These are phyloP conservation scores for Tinamus major DNA, from an alignment of 2,797 vertebrate species.

Conservation along the genomic window DNA sequence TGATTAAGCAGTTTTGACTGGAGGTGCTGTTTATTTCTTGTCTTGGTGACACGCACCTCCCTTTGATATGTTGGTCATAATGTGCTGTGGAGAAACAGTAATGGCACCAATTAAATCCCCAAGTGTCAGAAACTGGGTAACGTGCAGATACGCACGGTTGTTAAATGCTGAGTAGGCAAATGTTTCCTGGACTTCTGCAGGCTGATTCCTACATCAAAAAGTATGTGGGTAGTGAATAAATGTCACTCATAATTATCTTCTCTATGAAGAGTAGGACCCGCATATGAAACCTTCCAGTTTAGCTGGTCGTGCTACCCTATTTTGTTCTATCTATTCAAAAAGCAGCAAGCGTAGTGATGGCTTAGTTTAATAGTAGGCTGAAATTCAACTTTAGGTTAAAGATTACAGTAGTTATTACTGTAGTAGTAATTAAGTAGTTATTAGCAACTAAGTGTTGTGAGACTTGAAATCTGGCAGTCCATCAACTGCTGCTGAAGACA, in stretches of 20 bases:
- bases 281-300: slow-evolving; percentile 23
- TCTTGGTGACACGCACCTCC: not conserved
- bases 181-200: not conserved
- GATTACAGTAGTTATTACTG: not conserved
- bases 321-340: slow-evolving; percentile 3
- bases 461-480: not conserved
- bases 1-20: slow-evolving; percentile 34
- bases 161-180: not conserved
- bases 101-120: slow-evolving; percentile 5
- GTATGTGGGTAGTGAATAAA: not conserved
- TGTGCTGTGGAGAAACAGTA: slow-evolving; percentile 15
- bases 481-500: not conserved
- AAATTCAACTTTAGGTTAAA: slow-evolving; percentile 5
- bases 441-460: not conserved
- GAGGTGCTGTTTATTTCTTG: slow-evolving; percentile 1
- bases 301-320: slow-evolving; percentile 7
- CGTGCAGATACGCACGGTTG: not conserved
- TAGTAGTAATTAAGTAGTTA: too few species aligned
- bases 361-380: not conserved
- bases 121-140: not conserved
- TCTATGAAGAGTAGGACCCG: not conserved
- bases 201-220: slow-evolving; percentile 35
- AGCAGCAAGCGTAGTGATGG: not conserved
- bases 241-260: slow-evolving; percentile 40
- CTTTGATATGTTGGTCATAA: slow-evolving; percentile 16